These are phyloP conservation scores for Tortrix viridana DNA, from an alignment of 2,888 invertebrate genomes.

Conservation along the genomic window DNA sequence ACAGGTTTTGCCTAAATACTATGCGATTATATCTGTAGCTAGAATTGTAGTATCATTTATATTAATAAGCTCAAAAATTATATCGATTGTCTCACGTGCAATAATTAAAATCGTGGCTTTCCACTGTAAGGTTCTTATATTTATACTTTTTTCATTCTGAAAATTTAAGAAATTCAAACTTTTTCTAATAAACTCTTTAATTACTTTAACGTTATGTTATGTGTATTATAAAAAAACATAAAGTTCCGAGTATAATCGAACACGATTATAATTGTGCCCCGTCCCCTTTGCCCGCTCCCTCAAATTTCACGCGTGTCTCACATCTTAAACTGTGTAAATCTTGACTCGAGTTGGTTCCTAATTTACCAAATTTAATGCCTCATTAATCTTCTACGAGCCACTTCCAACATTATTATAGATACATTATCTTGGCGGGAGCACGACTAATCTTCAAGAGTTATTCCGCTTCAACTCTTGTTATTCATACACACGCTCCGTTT, in stretches of 20 bases:
- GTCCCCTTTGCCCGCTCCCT: not conserved
- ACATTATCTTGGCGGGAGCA: conserved; percentile 24
- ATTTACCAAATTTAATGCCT: conserved; percentile 27
- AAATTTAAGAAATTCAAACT: too few species aligned
- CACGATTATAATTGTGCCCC: not conserved
- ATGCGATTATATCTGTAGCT: too few species aligned
- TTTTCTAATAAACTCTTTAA: too few species aligned
- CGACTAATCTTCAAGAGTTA: conserved; percentile 20
- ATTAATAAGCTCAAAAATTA: too few species aligned
- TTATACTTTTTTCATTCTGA: too few species aligned
- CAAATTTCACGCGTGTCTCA: conserved; percentile 2
- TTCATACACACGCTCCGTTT: conserved; percentile 34
- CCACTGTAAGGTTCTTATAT: too few species aligned
- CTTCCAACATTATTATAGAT: conserved; percentile 20
- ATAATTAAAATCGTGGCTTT: too few species aligned
- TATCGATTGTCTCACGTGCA: too few species aligned
- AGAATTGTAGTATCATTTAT: too few species aligned
- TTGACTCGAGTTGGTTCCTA: conserved; percentile 30
- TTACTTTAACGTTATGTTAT: too few species aligned
- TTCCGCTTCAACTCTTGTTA: conserved; percentile 16
- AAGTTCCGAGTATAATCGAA: not conserved
- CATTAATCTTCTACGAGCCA: conserved; percentile 30
- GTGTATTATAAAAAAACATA: too few species aligned
- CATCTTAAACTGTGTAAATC: conserved; percentile 27
- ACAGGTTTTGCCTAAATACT: too few species aligned